Base-by-base conservation (phyloP, 2,888 invertebrate species). In the Watsonalla binaria region DNA sequence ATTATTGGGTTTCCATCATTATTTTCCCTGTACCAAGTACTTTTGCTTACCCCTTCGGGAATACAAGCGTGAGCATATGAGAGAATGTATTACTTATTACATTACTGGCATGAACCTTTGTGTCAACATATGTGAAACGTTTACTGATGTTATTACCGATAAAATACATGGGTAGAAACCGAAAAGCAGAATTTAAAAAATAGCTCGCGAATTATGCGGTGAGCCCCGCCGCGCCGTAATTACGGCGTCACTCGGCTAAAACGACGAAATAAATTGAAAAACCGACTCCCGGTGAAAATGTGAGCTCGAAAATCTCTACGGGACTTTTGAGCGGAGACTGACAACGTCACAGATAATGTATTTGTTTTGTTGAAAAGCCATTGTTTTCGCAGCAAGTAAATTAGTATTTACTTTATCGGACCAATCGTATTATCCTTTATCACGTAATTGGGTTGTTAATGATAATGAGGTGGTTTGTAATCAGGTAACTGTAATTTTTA, bases 251-350 rank as follows among this genome's bases (percentile, higher is more conserved):
- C 78, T 84, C 79, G 75, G 78, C 79, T 83, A 84, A 86, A 88
- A 85, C 84, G 80, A 74, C 78, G 74, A 84, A 85, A 89, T 87
- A 85, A 88, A 89, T 87, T 88, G 85, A 87, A 88, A 87, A 87
- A 81, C 81, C 82, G 73, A 75, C 78, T 80, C 76, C 76, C 79
- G 76, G 80, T 81, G 78, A 84, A 86, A 84, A 84, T 82, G 69
- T 71, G 76, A 73, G 76, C 74, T 75, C 76, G 82, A 81, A 82
- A 70, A 82, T 79, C 79, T 83, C 74, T 71, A 75, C 76, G 77
- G 77, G 76, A 75, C 82, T 84, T 42, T 42, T 80, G 78, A 76
- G 70, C 74, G 77, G 66, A 76, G 70, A 78, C 78, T 79, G 84
- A 82, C 82, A 81, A 74, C 74, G 73, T 70, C 74, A 66, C 77